Conservation (phyloP, 2,888 invertebrate species). For the Emmelina monodactyla region DNA sequence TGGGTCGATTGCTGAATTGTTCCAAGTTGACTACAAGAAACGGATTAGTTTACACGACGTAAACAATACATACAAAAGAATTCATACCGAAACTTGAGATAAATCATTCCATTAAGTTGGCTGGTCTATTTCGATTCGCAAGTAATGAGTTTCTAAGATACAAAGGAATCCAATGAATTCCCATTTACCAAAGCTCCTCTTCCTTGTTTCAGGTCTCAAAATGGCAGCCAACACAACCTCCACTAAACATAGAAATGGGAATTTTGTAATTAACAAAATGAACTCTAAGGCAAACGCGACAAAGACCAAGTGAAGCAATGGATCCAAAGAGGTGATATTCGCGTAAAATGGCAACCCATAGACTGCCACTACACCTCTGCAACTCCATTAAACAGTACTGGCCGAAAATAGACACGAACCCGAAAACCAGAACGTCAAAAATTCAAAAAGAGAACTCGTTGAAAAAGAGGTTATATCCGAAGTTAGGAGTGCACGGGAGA, state of each 20-base stretch:
- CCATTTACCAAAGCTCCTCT: constrained; percentile 5
- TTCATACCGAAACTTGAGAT: background rate
- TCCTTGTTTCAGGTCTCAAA: constrained; percentile 35
- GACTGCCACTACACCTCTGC: constrained; percentile 56
- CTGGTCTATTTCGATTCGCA: background rate
- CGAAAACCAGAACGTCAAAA: constrained; percentile 18
- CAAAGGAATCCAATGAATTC: background rate
- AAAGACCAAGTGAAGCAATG: constrained; percentile 38
- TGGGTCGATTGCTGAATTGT: constrained; percentile 8
- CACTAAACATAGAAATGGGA: constrained; percentile 11
- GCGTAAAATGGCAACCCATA: constrained; percentile 53
- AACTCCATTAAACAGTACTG: constrained; percentile 58
- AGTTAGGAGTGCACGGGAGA: constrained; percentile 26
- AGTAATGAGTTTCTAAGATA: background rate
- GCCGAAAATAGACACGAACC: constrained; percentile 20
- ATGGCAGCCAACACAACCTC: constrained; percentile 19
- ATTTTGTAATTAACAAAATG: background rate
- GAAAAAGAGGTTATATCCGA: constrained; percentile 21
- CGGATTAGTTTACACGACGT: background rate
- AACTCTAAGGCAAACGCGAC: constrained; percentile 9
- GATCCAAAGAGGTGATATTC: constrained; percentile 55
- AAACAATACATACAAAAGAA: background rate
- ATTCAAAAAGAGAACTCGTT: constrained; percentile 16
- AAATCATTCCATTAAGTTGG: background rate
- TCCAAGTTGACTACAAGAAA: constrained; percentile 9